phyloP scores from a whole-genome alignment of 2,888 invertebrate genomes.

The Pachycephus smyrnensis region DNA sequence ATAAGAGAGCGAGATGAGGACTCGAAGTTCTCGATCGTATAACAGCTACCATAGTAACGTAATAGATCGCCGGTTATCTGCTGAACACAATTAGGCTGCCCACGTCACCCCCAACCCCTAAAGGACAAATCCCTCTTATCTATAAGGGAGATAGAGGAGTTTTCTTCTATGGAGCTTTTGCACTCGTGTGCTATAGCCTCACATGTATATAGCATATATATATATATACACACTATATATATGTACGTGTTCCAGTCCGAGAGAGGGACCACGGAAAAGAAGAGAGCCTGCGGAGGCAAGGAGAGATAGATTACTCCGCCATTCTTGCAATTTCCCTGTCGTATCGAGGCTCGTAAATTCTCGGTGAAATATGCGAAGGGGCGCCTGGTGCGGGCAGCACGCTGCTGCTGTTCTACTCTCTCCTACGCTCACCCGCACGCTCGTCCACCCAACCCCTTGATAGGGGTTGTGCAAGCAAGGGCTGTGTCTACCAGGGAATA shows the following conservation, averaged over 20 bases:
- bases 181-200: constrained; percentile 17
- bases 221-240: not conserved
- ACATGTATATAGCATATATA: constrained; percentile 25
- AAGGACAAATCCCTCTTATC: constrained; percentile 64
- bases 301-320: constrained; percentile 89
- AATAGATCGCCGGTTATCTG: constrained; percentile 56
- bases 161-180: constrained; percentile 42
- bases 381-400: constrained; percentile 68
- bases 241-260: constrained; percentile 35
- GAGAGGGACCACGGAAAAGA: constrained; percentile 51
- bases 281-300: constrained; percentile 63
- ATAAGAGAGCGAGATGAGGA: not conserved
- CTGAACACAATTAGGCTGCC: constrained; percentile 62
- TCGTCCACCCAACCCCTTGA: constrained; percentile 51
- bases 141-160: constrained; percentile 49
- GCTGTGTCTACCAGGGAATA: constrained; percentile 55
- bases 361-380: constrained; percentile 82
- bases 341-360: constrained; percentile 91
- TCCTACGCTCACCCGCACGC: constrained; percentile 37
- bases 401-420: constrained; percentile 58
- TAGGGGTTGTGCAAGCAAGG: constrained; percentile 58
- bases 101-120: constrained; percentile 40
- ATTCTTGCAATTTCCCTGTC: constrained; percentile 95
- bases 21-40: not conserved
- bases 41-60: constrained; percentile 10